A percentile compares a stretch with the other conserved stretches of the same genome.
These are phyloP conservation scores for Osmerus eperlanus DNA, from an alignment of 2,113 vertebrate species.

Conservation along the genomic window DNA sequence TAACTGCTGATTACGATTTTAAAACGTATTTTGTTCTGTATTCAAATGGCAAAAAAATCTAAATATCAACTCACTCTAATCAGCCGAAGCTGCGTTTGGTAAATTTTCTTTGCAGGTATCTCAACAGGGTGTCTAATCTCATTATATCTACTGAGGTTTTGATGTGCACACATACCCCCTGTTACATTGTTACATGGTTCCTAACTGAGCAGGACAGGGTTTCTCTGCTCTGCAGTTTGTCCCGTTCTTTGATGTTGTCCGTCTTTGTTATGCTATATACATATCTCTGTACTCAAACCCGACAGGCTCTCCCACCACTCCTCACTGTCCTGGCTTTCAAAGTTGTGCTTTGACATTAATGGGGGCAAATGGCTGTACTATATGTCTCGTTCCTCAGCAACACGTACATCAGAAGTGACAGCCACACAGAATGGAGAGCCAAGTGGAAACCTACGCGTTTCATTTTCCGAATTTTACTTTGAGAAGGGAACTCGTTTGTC, in stretches of 20 bases:
- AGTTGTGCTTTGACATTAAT: constrained; percentile 39
- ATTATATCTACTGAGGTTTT: no score
- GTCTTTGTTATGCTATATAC: constrained; percentile 3
- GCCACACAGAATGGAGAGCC: neutral
- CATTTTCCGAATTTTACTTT: constrained; percentile 24
- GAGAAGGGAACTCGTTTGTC: constrained; percentile 20
- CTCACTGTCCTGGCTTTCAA: neutral
- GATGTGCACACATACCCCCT: no score
- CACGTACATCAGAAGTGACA: constrained; percentile 16
- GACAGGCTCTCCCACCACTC: constrained; percentile 17
- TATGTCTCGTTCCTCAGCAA: constrained; percentile 1
- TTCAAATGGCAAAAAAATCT: no score
- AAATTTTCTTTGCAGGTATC: neutral
- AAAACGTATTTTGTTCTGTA: no score
- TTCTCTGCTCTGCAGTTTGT: no score
- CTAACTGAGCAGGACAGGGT: no score
- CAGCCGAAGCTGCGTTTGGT: no score
- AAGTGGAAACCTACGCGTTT: neutral
- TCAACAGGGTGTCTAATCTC: neutral
- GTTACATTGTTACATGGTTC: no score
- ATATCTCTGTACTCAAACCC: constrained; percentile 20
- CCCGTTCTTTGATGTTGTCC: constrained; percentile 19
- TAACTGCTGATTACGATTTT: no score
- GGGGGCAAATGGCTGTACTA: constrained; percentile 22
- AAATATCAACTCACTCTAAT: no score